Conservation (phyloP, 2,888 invertebrate species). For the Drosophila nigricruria region DNA sequence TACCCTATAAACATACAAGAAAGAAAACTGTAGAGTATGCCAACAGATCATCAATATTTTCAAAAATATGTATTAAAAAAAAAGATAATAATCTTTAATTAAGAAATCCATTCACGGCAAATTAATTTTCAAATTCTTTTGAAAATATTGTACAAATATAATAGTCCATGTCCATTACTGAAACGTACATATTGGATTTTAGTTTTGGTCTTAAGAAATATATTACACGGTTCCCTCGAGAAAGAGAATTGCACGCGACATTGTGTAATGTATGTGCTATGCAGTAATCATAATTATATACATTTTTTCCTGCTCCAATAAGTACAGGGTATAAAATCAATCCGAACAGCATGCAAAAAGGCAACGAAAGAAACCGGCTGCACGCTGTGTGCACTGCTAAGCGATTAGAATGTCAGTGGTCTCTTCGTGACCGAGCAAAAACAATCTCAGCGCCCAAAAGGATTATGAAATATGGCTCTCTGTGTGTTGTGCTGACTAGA, state of each 20-base stretch:
- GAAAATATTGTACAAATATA: neutral
- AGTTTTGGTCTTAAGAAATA: neutral
- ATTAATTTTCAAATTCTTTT: neutral
- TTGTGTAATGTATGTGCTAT: neutral
- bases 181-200: neutral
- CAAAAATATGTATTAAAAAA: neutral
- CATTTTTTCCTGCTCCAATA: neutral
- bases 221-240: too few relatives aligned
- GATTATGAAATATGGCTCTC: conserved; percentile 57
- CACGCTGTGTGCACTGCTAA: conserved; percentile 57
- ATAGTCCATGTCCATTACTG: neutral
- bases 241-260: neutral
- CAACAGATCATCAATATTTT: neutral
- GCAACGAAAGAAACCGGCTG: conserved; percentile 31
- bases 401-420: conserved; percentile 61
- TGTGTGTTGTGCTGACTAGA: conserved; percentile 27
- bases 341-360: conserved; percentile 18
- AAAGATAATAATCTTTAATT: too few relatives aligned
- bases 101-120: too few relatives aligned
- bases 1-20: neutral
- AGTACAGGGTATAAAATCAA: conserved; percentile 12
- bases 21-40: neutral
- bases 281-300: neutral
- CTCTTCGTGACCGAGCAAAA: conserved; percentile 52
- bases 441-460: conserved; percentile 53